Evolutionary conservation across 37 sponge, comb jelly and placozoan genomes (phyloP), one percentile per base, ranked within the genome.

Genomic region (Halisarca cf. caerulea): DNA sequence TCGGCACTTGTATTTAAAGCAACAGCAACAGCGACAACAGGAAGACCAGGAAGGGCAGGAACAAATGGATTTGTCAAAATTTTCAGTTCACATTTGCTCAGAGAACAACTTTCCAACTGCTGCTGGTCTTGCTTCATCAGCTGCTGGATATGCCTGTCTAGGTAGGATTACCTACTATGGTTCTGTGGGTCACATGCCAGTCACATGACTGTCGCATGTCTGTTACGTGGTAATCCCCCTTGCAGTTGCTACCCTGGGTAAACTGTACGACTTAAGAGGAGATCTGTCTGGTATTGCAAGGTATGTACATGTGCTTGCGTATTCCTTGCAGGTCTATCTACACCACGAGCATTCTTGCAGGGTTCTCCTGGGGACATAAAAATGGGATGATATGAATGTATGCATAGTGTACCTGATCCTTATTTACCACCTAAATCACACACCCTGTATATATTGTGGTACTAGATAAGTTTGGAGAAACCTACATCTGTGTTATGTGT

Each of bases 51-150:
- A 74, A 6, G 66, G 21, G 57, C 27, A 75, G 20, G 79, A 84
- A 83, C 84, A 62, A 25, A 78, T 35, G 3, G 59, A 58, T 35
- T 34, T 80, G 58, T 39, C 77, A 41, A 57, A 78, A 14, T 68
- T 36, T 9, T 66, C 66, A 41, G 69, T 95, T 23, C 96, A 95
- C 62, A 95, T 97, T 47, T 88, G 92, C 61, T 97, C 98, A 0
- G 69, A 66, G 36, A 97, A 97, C 80, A 95, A 95, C 71, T 99
- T 99, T 38, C 99, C 99, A 21, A 99, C 99, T 15, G 99, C 99
- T 27, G 99, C 99, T 64, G 99, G 99, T 0, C 88, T 99, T 21
- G 99, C 99, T 24, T 99, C 99, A 3, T 99, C 99, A 39, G 99
- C 99, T 62, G 96, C 99, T 53, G 99, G 99, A 28, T 99, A 95